Evolutionary conservation across 2,113 vertebrate species (phyloP), one percentile per base, ranked within the genome.

Genomic region (Cyprinodon variegatus): DNA sequence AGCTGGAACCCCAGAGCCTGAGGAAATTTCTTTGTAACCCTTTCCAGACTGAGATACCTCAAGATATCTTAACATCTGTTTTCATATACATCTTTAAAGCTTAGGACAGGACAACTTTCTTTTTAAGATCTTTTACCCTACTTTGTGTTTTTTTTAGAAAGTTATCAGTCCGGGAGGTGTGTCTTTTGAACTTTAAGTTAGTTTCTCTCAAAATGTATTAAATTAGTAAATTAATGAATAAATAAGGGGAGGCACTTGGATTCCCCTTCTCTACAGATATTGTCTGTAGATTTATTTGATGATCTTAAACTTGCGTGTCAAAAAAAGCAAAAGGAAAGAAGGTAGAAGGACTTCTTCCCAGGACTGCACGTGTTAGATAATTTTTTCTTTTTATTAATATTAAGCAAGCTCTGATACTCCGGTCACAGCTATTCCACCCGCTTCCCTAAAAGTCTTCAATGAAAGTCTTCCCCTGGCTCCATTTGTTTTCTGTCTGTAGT

Each of bases 401-500:
- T 59, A 41, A 68, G 11, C 15, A 2, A 40, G 2, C 63, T 13
- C 0, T 69, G 14, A 41, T 81, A 36, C 66, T 40, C 29, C 70
- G 29, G 45, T 78, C 39, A 68, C 61, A 73, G 17, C 63, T 71
- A 72, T 64, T 68, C 66, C 63, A 14, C 66, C 68, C 63, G 57
- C 48, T 17, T 48, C 17, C 15, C 29, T 64, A 20, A 65, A 50
- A 60, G 20, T 68, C 68, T 43, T 70, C 22, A 1, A 1, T 29
- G 29, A 29, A 29, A 29, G 29, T 29, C 29, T 29, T 29, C 50
- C 12, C 13, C 20, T 65, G 53, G 17, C 41, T 72, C 67, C 5
- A n/a, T 61, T 79, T 20, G 40, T 22, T 79, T 66, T 74, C 46
- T 65, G 10, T 72, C 39, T 48, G 3, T 66, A 50, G 43, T 45